Base-by-base conservation (phyloP, 2,797 vertebrate genomes). In the Xyrichtys novacula region DNA sequence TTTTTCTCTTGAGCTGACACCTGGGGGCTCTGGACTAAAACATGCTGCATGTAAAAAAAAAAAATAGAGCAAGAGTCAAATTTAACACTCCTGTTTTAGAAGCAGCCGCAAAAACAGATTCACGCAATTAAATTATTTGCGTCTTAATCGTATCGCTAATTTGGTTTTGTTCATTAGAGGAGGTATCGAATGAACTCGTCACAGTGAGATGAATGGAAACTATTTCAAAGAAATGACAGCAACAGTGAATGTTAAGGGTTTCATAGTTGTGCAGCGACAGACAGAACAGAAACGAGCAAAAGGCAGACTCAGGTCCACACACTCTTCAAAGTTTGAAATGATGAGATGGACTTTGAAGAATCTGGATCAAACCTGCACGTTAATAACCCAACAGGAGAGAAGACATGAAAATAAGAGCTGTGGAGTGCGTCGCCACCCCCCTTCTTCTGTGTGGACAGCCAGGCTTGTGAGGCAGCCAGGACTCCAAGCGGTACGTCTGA, bases 391-490 rank as follows among this genome's bases (percentile, higher is more conserved):
- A 50, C 47, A 62, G 12, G 58, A 48, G 42, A 36, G 5, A 46
- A 32, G 20, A 60, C 28, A 38, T 5, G 2, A 14, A 65, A 7
- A 73, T 20, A 20, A 49, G 44, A 39, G 2, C 3, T 53, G 11
- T 55, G 70, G 74, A 88, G 80, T 55, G 71, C 57, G 34, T 34
- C 7, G 11, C 64, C 52, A 29, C 44, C 47, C 38, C 42, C 54
- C 20, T 48, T 52, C n/a, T n/a, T 61, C 19, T 75, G 63, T n/a
- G 42, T 55, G 55, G 64, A 50, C 34, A 60, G 8, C 49, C 39
- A 69, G 46, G 32, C 20, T 8, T 56, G 66, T 81, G 68, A 36
- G 61, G 62, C 78, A 77, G 59, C 56, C 40, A 66, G 23, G 63
- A 29, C 52, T 69, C 63, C 20, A 65, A 60, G 48, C 48, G 44